Conservation (phyloP, 2,888 invertebrate genomes). For the Clusia tigrina region DNA sequence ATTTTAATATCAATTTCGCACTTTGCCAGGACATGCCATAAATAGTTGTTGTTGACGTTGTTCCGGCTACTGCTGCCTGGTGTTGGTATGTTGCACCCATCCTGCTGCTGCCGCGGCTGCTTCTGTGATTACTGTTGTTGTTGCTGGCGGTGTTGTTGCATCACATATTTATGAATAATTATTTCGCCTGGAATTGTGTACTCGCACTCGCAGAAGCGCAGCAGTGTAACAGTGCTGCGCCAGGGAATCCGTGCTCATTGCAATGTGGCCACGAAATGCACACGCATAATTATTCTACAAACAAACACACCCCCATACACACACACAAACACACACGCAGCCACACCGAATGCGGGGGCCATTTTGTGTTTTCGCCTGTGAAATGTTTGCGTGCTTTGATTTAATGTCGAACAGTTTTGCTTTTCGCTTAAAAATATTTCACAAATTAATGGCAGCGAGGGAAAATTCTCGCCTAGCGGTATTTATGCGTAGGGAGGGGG, state of each 20-base stretch:
- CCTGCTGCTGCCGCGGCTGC: neutral
- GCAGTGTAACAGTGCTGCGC: neutral
- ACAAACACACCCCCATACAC: neutral
- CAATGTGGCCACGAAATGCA: slow-evolving; percentile 55
- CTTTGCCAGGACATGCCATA: slow-evolving; percentile 53
- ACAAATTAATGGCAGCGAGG: neutral
- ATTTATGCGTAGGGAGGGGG: neutral
- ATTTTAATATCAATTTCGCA: slow-evolving; percentile 60
- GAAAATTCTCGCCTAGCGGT: neutral
- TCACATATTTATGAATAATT: slow-evolving; percentile 56
- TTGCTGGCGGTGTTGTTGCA: slow-evolving; percentile 39
- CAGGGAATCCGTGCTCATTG: slow-evolving; percentile 43
- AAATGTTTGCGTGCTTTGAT: slow-evolving; percentile 6
- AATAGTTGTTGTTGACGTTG: slow-evolving; percentile 46
- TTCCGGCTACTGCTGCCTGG: too few species aligned
- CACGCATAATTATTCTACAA: slow-evolving; percentile 53
- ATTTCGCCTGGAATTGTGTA: slow-evolving; percentile 51
- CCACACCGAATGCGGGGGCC: neutral
- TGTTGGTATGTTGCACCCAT: neutral
- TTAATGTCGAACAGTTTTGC: neutral
- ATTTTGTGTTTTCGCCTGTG: neutral
- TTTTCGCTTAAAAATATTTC: neutral
- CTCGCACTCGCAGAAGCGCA: slow-evolving; percentile 38
- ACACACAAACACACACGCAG: neutral
- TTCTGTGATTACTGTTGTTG: slow-evolving; percentile 22